Evolutionary conservation across 53 echinoderm and acorn worm species (phyloP), one percentile per base, ranked within the genome.

Genomic region (Antedon mediterranea): DNA sequence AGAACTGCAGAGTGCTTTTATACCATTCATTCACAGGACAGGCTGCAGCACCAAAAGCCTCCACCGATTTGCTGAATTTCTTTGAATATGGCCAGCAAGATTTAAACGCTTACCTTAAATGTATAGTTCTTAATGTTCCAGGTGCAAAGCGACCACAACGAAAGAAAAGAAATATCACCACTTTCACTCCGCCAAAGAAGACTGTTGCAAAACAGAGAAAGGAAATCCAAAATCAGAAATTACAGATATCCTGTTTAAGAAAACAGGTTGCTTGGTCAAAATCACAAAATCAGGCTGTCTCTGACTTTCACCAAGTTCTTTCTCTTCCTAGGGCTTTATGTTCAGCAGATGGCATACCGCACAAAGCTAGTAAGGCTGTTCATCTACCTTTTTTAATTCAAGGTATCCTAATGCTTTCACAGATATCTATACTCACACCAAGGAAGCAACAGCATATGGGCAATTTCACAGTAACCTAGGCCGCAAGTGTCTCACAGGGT

Each of bases 141-240:
- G 28, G 43, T 20, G 43, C 37, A 4, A 57, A 57, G 32, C 26
- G 23, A 31, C 79, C 37, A 0, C 31, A 72, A 72, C 29, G 79
- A 28, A 43, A 73, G 28, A 73, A 32, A 43, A 79, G 73, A 43
- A 79, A 84, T 43, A 6, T 79, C 5, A 71, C 30, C 4, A 84
- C 79, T 8, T 79, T 84, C 33, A 43, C 43, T 13, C 29, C 4
- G 26, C 79, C 29, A n/a, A 34, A 28, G 6, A 78, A 72, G 33
- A 41, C 28, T 30, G 15, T 71, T 26, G 32, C 43, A 28, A 84
- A 84, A 74, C 71, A 84, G n/a, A 29, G 29, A 0, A 79, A 78
- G 37, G 79, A 84, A 74, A 18, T 79, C 11, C 79, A 84, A 74
- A 75, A 84, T 71, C 84, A 78, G 29, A 75, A 44, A 32, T 57